Percentiles rank a stretch among this genome's conserved stretches.
Evolutionary conservation across 1,140 invertebrate species (phyloP).

Genomic region (Nilaparvata lugens): DNA sequence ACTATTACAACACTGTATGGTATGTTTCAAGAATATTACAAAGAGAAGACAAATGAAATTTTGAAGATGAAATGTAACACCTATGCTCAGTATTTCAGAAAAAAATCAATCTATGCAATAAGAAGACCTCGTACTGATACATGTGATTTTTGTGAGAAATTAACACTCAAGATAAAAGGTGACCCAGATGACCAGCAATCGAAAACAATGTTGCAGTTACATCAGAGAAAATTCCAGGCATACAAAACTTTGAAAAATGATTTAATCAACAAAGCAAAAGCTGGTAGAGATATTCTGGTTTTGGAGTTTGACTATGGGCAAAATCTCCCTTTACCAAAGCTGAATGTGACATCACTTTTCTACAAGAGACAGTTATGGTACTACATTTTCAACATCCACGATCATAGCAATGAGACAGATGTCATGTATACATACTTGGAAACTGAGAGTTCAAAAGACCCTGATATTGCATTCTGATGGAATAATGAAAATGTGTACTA

Average conservation of each 20-base stretch:
- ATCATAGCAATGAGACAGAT: constrained; percentile 3
- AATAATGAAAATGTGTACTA: too few species aligned
- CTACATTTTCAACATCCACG: constrained; percentile 16
- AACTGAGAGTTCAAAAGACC: constrained; percentile 8
- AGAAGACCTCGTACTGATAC: constrained; percentile 14
- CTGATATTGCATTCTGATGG: neutral
- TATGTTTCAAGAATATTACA: constrained; percentile 8
- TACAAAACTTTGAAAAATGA: constrained; percentile 10
- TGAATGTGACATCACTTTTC: constrained; percentile 14
- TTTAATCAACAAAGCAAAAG: constrained; percentile 6
- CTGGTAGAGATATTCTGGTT: constrained; percentile 7
- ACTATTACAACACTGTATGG: constrained; percentile 4
- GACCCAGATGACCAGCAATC: constrained; percentile 3
- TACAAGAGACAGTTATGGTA: constrained; percentile 15
- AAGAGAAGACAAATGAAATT: constrained; percentile 1
- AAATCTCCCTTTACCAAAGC: constrained; percentile 18
- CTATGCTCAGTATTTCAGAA: constrained; percentile 12
- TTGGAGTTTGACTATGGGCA: constrained; percentile 20
- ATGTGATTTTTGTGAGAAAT: constrained; percentile 11
- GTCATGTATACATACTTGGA: constrained; percentile 12
- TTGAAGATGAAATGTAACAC: constrained; percentile 4
- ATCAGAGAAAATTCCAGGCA: constrained; percentile 2
- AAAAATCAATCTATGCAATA: constrained; percentile 9
- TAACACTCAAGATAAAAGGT: constrained; percentile 5
- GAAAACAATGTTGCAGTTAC: constrained; percentile 5